These are phyloP conservation scores for Anguilla japonica DNA, from an alignment of 2,113 vertebrate genomes.

Conservation along the genomic window DNA sequence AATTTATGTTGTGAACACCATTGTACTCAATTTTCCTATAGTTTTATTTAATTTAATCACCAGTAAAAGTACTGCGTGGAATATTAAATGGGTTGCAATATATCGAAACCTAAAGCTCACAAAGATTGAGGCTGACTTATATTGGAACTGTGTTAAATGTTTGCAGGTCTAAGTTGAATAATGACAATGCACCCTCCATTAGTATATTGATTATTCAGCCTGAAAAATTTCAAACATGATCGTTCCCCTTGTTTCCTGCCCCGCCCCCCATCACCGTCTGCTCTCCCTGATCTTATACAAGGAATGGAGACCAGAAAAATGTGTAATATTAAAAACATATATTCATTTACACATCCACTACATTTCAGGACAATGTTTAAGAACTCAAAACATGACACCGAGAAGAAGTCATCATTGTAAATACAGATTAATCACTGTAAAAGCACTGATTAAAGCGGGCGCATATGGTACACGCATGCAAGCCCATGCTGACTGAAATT, in stretches of 20 bases:
- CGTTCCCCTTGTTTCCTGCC: background rate
- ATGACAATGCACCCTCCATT: background rate
- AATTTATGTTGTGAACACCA: background rate
- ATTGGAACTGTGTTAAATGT: background rate
- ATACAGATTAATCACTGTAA: background rate
- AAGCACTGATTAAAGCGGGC: background rate
- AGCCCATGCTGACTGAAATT: background rate
- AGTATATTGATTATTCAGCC: background rate
- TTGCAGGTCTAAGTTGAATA: background rate
- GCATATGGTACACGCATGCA: background rate
- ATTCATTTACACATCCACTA: background rate
- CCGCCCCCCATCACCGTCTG: background rate
- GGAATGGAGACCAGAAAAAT: background rate
- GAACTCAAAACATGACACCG: background rate
- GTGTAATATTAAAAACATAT: background rate
- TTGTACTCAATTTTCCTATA: background rate
- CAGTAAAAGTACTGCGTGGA: background rate
- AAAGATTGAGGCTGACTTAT: background rate
- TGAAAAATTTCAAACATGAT: background rate
- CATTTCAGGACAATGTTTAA: slow-evolving; percentile 1
- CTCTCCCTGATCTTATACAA: background rate
- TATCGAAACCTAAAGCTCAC: background rate
- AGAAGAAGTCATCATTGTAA: background rate
- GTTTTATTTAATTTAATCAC: background rate
- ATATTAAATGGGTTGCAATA: background rate